Evolutionary conservation across 2,113 vertebrate species (phyloP), one percentile per base, ranked within the genome.

Genomic region (Dascyllus trimaculatus): DNA sequence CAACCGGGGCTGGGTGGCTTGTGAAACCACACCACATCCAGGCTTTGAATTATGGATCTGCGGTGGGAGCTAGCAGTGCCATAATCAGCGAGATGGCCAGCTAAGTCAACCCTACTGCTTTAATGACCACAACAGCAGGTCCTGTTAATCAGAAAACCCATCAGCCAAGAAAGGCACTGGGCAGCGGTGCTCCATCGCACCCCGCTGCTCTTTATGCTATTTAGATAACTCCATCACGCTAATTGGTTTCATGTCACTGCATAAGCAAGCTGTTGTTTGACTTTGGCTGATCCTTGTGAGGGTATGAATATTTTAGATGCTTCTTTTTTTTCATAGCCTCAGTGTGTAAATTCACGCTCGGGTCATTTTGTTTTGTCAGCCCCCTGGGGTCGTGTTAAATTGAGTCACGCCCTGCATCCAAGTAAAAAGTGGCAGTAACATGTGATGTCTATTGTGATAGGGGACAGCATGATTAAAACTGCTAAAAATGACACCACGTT

Each of bases 241-340:
- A 94, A 93, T 94, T 93, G 91, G 89, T 90, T 90, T 90, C 89
- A 84, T 89, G 93, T 87, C 86, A 22, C 46, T 29, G 81, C 91
- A 85, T 91, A 63, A 90, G 84, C 92, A 91, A 91, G 92, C 94
- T 94, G 93, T 88, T 90, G 88, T 90, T 77, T 84, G 87, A 91
- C 86, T 87, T 75, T 81, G 81, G 89, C 88, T 85, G 85, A 80
- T 87, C 75, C 64, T 74, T 71, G 74, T 40, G 60, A 57, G 59
- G 21, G 11, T 51, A 86, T 94, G 53, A 93, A 94, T 93, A 92
- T 93, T 94, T 94, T 48, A 94, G 18, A 45, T 79, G 59, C 11
- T 11, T 15, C 67, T 69, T 65, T 78, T 71, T 81, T 74, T 84
- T 81, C 81, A 61, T 35, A 66, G 43, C 49, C 67, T 61, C 46